Evolutionary conservation across 2,797 vertebrate species (phyloP), one percentile per base, ranked within the genome.

Genomic region (Danio choprae): DNA sequence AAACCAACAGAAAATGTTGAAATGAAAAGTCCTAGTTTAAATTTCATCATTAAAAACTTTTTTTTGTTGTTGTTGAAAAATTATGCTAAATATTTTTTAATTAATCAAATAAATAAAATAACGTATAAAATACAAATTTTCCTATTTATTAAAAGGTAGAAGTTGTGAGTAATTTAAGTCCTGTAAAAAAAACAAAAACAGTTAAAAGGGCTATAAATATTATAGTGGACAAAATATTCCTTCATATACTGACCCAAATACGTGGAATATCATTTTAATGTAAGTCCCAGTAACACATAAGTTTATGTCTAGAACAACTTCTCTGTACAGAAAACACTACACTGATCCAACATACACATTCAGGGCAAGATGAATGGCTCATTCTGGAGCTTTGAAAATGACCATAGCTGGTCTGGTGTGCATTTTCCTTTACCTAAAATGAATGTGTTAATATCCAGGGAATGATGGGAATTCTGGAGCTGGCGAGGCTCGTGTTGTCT

Each of bases 401-500:
- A 84, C 80, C 80, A 74, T 80, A 86, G 82, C 83, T 63, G 84
- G 82, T 65, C 63, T 71, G 71, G 16, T 77, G 67, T 6, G 50
- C n/a, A 12, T 18, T 53, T 46, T 36, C 51, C 20, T 75, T 78
- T 65, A 74, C 79, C 68, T 79, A 65, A 82, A 77, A 80, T 58
- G 15, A 56, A 72, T 67, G 78, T 48, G 65, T 78, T 84, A 73
- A 76, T 76, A 82, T 85, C 74, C 40, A 44, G 40, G 80, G 77
- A 85, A 86, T 82, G 83, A 51, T 60, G 56, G 50, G 84, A 83
- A 86, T 87, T 71, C 78, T 75, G 64, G 75, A 40, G 4, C 65
- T 80, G 59, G 43, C 50, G 22, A 51, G 36, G 76, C 62, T 11
- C 18, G 29, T 77, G 63, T 77, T 78, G 48, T 63, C 65, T 58